phyloP scores from a whole-genome alignment of 1,140 invertebrate genomes.

The Tetragnatha versicolor region DNA sequence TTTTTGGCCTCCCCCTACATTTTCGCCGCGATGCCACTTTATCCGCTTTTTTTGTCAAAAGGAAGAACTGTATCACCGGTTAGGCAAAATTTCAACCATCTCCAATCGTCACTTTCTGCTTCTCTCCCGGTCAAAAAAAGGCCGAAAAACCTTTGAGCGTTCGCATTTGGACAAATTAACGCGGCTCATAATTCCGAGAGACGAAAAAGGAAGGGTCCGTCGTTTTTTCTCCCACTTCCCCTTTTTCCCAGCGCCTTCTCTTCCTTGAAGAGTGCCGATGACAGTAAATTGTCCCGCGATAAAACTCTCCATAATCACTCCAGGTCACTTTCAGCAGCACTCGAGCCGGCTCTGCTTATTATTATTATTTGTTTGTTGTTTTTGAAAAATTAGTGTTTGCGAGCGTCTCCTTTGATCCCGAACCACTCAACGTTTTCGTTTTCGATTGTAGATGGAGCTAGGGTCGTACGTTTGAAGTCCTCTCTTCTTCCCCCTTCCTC shows the following conservation, averaged over 20 bases:
- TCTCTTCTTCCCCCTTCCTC: neutral
- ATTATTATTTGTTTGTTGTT: slow-evolving; percentile 42
- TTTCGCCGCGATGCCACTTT: too few relatives aligned
- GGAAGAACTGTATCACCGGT: too few relatives aligned
- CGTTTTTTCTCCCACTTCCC: slow-evolving; percentile 16
- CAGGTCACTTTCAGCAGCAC: slow-evolving; percentile 53
- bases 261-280: slow-evolving; percentile 28
- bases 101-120: slow-evolving; percentile 32
- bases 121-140: neutral
- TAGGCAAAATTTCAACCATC: neutral
- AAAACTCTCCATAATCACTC: slow-evolving; percentile 52
- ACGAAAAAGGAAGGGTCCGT: slow-evolving; percentile 4
- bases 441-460: slow-evolving; percentile 53
- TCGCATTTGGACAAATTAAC: slow-evolving; percentile 34
- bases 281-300: slow-evolving; percentile 47
- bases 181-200: slow-evolving; percentile 18
- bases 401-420: slow-evolving; percentile 40
- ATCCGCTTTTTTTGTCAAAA: too few relatives aligned
- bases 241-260: slow-evolving; percentile 4
- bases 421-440: slow-evolving; percentile 47
- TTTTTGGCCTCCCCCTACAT: too few relatives aligned
- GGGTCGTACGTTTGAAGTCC: slow-evolving; percentile 50
- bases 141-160: slow-evolving; percentile 11
- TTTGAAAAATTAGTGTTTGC: slow-evolving; percentile 33
- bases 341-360: slow-evolving; percentile 26